phyloP scores from a whole-genome alignment of 2,797 vertebrate species.

The Karalla daura region DNA sequence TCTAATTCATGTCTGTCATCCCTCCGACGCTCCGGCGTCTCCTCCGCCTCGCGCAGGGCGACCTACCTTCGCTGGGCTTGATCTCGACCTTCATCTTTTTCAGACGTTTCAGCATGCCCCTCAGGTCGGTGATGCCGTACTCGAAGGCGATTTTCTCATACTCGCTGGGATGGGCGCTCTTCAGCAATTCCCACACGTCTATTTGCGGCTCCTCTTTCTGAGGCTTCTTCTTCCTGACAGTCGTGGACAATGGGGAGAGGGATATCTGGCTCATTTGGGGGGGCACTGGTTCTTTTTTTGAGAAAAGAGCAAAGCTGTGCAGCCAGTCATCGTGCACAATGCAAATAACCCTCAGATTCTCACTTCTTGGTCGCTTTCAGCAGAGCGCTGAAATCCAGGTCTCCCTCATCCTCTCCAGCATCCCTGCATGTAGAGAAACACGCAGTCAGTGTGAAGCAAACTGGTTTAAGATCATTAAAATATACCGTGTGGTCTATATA shows the following conservation, averaged over 20 bases:
- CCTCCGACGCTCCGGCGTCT: background rate
- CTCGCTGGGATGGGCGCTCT: slow-evolving; percentile 91
- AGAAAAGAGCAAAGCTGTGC: background rate
- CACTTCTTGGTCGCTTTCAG: slow-evolving; percentile 90
- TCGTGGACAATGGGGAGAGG: background rate
- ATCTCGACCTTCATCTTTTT: slow-evolving; percentile 89
- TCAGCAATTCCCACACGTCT: slow-evolving; percentile 91
- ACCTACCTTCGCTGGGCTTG: slow-evolving; percentile 86
- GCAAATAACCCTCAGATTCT: slow-evolving; percentile 33
- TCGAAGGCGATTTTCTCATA: slow-evolving; percentile 93
- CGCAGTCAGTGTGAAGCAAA: background rate
- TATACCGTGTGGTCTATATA: too few species aligned
- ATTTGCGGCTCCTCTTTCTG: slow-evolving; percentile 74
- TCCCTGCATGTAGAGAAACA: slow-evolving; percentile 69
- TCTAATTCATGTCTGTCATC: slow-evolving; percentile 5
- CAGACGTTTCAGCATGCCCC: slow-evolving; percentile 93
- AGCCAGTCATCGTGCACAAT: slow-evolving; percentile 11
- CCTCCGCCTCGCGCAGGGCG: background rate
- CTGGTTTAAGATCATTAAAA: too few species aligned
- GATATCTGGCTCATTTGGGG: background rate
- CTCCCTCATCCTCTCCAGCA: slow-evolving; percentile 84
- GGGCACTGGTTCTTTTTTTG: background rate
- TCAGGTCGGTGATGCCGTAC: slow-evolving; percentile 93
- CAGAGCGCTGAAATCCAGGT: slow-evolving; percentile 91
- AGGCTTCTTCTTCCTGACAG: slow-evolving; percentile 78